A percentile compares a stretch with the other conserved stretches of the same genome.
Evolutionary conservation across 1,140 invertebrate species (phyloP).

Genomic region (Ceratina calcarata): DNA sequence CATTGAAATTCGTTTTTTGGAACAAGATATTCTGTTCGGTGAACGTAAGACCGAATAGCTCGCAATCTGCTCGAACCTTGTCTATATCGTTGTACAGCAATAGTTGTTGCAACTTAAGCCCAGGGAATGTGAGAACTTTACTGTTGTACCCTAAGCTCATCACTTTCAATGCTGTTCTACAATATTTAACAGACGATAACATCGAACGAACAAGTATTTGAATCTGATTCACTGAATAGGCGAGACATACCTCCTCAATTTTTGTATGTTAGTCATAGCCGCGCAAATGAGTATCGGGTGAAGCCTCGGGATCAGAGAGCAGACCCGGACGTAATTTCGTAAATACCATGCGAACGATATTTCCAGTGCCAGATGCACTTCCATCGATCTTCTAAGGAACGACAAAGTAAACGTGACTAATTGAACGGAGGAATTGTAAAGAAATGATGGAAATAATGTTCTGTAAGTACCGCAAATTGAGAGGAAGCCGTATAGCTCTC

Average conservation of each 20-base stretch:
- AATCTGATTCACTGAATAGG: too few species aligned
- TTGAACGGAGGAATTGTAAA: not conserved
- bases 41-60: constrained; percentile 62
- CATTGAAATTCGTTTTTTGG: constrained; percentile 67
- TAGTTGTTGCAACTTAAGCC: constrained; percentile 67
- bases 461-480: constrained; percentile 67
- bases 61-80: constrained; percentile 67
- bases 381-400: constrained; percentile 44
- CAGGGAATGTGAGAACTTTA: constrained; percentile 79
- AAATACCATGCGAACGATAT: constrained; percentile 80
- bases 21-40: constrained; percentile 67
- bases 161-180: constrained; percentile 79
- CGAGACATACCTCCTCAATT: constrained; percentile 78
- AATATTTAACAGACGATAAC: constrained; percentile 51
- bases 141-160: constrained; percentile 82
- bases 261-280: constrained; percentile 77
- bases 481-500: constrained; percentile 77
- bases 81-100: constrained; percentile 69
- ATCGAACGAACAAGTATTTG: not conserved
- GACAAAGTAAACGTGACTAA: not conserved
- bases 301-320: constrained; percentile 75
- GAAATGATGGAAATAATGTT: not conserved
- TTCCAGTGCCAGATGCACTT: constrained; percentile 67
- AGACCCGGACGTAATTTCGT: constrained; percentile 81
- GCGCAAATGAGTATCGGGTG: constrained; percentile 79